Base-by-base conservation (phyloP, 2,113 vertebrate species). In the Tachycineta bicolor region DNA sequence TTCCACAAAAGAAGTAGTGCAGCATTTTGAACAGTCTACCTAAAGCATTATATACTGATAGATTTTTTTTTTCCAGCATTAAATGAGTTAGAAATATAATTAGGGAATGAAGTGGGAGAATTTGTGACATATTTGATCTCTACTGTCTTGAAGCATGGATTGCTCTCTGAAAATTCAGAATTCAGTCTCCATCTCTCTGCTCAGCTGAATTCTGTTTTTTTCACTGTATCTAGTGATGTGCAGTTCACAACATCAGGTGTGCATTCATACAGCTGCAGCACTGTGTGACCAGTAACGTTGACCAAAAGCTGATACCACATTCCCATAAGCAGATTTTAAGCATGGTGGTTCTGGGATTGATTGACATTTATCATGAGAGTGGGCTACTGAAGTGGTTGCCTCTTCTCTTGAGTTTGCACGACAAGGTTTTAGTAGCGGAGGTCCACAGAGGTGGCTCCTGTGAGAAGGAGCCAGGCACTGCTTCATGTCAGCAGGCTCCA, bases 381-480 rank as follows among this genome's bases (percentile, higher is more conserved):
- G 23, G 52, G 24, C 7, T 41, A 7, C 37, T 53, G 33, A 64
- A 68, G 37, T 8, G 19, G 9, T 22, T 87, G 13, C 17, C 29
- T 73, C 17, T 83, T 58, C 11, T 41, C 17, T 5, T 67, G 18
- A 47, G 37, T 78, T 93, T 62, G 12, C 0, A 0, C 3, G 2
- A 8, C 15, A 78, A 65, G 16, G 6, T 58, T 91, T 91, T 79
- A n/a, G 24, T 47, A 62, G 11, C 2, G 6, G 10, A 13, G 9
- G 4, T 41, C 17, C 75, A 25, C 33, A 31, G 25, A 10, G 1
- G n/a, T 74, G 37, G 18, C 41, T 89, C 67, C 37, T 68, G 16
- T 69, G 43, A 47, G 37, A 71, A 70, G 39, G n/a, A 14, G 41
- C 1, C 21, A 46, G 44, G 39, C 52, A 15, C 25, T 63, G 24